These are phyloP conservation scores for Lamellibrachia satsuma DNA, from an alignment of 2,888 invertebrate genomes.

Conservation along the genomic window DNA sequence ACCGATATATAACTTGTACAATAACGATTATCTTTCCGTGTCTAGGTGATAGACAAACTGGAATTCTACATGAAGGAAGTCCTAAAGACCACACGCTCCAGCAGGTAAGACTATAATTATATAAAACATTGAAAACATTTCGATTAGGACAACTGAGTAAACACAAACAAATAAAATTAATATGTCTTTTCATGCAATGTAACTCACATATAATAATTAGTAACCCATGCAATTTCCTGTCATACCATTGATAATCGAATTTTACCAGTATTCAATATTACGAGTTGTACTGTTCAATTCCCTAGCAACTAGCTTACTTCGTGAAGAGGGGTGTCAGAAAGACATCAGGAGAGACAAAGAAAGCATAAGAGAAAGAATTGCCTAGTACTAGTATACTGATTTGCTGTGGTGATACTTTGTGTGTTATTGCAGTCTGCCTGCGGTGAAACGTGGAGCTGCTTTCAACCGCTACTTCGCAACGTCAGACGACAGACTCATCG, in stretches of 20 bases:
- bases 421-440: constrained; percentile 50
- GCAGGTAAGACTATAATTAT: neutral
- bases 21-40: neutral
- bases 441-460: constrained; percentile 39
- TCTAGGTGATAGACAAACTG: neutral
- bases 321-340: no score
- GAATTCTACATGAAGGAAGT: neutral
- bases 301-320: constrained; percentile 20
- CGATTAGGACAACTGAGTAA: neutral
- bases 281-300: neutral
- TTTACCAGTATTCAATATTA: neutral
- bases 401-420: neutral
- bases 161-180: no score
- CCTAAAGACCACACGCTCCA: neutral
- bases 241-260: no score
- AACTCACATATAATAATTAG: no score
- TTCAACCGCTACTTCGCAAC: constrained; percentile 46
- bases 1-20: neutral
- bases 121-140: neutral
- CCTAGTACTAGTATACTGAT: neutral
- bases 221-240: no score
- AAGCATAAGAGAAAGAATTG: neutral
- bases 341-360: no score
- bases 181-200: no score
- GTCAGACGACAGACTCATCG: constrained; percentile 86